Conservation (phyloP, 2,113 vertebrate genomes). For the Balaeniceps rex region DNA sequence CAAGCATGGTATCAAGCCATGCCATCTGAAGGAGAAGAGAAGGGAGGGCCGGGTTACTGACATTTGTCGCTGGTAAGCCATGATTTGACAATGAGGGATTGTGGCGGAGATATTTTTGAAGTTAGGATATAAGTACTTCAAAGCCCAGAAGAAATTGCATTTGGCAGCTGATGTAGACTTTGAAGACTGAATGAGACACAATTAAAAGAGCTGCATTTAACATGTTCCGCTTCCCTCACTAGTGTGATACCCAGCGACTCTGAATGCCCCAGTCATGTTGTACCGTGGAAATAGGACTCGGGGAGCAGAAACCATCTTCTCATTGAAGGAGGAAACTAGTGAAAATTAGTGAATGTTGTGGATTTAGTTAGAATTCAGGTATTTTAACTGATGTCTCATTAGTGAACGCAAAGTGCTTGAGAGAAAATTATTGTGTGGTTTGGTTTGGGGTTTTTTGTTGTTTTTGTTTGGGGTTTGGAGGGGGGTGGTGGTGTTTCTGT, state of each 20-base stretch:
- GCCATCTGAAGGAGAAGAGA: not conserved
- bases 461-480: not conserved
- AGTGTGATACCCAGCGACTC: not conserved
- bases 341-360: not conserved
- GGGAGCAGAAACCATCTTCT: not conserved
- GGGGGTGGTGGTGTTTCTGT: no score
- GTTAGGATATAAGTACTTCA: not conserved
- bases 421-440: not conserved
- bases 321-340: not conserved
- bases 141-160: not conserved
- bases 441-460: not conserved
- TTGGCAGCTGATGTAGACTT: slow-evolving; percentile 25
- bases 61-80: not conserved
- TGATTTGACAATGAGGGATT: not conserved
- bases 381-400: not conserved
- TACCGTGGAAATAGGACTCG: not conserved
- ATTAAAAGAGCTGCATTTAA: not conserved
- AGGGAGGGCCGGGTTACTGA: not conserved
- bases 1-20: not conserved
- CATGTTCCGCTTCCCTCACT: not conserved
- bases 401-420: not conserved
- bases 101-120: not conserved
- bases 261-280: not conserved
- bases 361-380: not conserved
- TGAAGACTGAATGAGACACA: not conserved